A percentile compares a stretch with the other conserved stretches of the same genome.
phyloP scores from a whole-genome alignment of 2,113 vertebrate species.

The Chamaea fasciata region DNA sequence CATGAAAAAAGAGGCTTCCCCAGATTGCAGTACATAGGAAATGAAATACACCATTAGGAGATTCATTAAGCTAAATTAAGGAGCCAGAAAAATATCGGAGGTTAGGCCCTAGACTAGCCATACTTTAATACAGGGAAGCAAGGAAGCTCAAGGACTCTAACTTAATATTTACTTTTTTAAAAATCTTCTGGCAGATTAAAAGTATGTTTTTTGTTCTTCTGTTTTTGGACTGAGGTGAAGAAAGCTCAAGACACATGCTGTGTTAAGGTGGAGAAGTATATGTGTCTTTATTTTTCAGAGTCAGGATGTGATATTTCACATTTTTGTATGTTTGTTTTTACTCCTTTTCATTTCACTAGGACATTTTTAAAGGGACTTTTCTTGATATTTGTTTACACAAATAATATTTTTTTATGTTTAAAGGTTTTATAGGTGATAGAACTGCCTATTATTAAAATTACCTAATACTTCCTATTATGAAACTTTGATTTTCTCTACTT shows the following conservation, averaged over 20 bases:
- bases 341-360: constrained; percentile 5
- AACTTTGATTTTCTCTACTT: constrained; percentile 31
- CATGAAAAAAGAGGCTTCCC: background rate
- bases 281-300: constrained; percentile 19
- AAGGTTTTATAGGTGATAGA: constrained; percentile 48
- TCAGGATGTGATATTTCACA: constrained; percentile 24
- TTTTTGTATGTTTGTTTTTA: constrained; percentile 35
- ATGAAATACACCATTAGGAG: background rate
- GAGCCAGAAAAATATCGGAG: background rate
- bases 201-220: constrained; percentile 18
- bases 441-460: constrained; percentile 54
- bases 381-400: constrained; percentile 31
- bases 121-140: background rate
- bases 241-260: constrained; percentile 32
- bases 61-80: background rate
- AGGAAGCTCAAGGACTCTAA: background rate
- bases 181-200: background rate
- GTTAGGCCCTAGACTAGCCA: background rate
- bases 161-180: background rate
- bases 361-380: constrained; percentile 9
- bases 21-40: background rate
- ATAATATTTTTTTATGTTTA: constrained; percentile 46
- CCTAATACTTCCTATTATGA: constrained; percentile 60
- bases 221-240: constrained; percentile 9
- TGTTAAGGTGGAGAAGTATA: constrained; percentile 23